Evolutionary conservation across 2,888 invertebrate species (phyloP), one percentile per base, ranked within the genome.

Genomic region (Seira ritae): DNA sequence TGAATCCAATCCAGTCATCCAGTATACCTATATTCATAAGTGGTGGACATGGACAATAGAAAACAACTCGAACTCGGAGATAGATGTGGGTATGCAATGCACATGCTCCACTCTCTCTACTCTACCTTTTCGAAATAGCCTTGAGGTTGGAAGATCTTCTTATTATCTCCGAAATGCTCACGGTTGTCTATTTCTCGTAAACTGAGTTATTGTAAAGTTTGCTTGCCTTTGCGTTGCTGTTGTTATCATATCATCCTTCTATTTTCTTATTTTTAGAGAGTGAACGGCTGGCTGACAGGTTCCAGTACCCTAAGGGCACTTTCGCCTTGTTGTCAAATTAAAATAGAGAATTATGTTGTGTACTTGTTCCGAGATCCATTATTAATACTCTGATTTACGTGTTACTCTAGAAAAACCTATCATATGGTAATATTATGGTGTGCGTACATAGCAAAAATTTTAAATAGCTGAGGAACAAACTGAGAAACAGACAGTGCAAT

Each of bases 281-380:
- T 62, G 62, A 62, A 22, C 77, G 86, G 80, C 85, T 79, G 86
- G 88, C 86, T 88, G 88, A 88, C 88, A 88, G 87, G 87, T 87
- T 87, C 87, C 85, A 85, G 86, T 84, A 85, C 84, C 86, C 86
- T 84, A 62, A 82, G 88, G 87, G 87, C 87, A 86, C 86, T 88
- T 87, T 86, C 86, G 87, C 87, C 87, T 87, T 87, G 86, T 87
- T 88, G 87, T 87, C 87, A 88, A 88, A 88, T 88, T 88, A 88
- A 87, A 88, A 88, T 87, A 81, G 86, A 87, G 85, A 88, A 87
- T 87, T 87, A 87, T 88, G 85, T 84, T 79, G 79, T 84, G 79
- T 84, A 79, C 79, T 79, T 84, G 78, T 84, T 75, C 84, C 76
- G 68, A 85, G 85, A 85, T 86, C 86, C 87, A 86, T 87, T 87